Percentiles rank a stretch among this genome's conserved stretches.
Evolutionary conservation across 2,888 invertebrate species (phyloP).

Genomic region (Molorchus minor): DNA sequence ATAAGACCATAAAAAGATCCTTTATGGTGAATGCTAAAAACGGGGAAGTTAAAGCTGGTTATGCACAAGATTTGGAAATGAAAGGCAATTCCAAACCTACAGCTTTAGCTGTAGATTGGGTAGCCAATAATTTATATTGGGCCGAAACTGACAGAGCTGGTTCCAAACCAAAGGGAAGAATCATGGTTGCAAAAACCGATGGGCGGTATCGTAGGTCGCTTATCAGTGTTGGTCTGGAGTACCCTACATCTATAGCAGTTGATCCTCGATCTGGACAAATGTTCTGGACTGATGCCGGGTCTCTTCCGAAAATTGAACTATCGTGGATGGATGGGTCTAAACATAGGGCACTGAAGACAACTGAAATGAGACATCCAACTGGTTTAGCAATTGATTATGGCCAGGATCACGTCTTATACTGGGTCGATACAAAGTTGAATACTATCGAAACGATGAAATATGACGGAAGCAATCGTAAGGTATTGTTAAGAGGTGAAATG

Average conservation of each 20-base stretch:
- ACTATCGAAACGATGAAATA: constrained; percentile 86
- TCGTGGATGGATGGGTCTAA: constrained; percentile 98
- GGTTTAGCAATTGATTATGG: constrained; percentile 90
- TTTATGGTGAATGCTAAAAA: constrained; percentile 84
- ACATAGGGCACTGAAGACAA: constrained; percentile 81
- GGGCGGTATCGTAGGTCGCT: constrained; percentile 87
- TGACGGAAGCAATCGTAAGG: constrained; percentile 81
- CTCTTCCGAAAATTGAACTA: constrained; percentile 90
- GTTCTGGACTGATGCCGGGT: constrained; percentile 95
- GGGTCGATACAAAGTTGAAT: constrained; percentile 94
- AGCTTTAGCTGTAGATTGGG: constrained; percentile 92
- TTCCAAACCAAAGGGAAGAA: constrained; percentile 77
- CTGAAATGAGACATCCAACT: constrained; percentile 84
- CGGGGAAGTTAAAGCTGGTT: constrained; percentile 82
- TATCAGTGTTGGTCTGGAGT: constrained; percentile 80
- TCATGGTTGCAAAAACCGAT: constrained; percentile 89
- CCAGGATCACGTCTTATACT: constrained; percentile 90
- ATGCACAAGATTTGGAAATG: constrained; percentile 87
- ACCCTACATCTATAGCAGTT: constrained; percentile 88
- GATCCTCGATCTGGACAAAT: constrained; percentile 87
- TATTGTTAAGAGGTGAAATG: constrained; percentile 76
- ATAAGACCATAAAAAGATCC: constrained; percentile 89
- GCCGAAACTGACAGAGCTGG: constrained; percentile 83
- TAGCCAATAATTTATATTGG: constrained; percentile 94
- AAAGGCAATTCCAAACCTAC: constrained; percentile 86